phyloP scores from a whole-genome alignment of 2,888 invertebrate genomes.

The Drosophila silvestris region DNA sequence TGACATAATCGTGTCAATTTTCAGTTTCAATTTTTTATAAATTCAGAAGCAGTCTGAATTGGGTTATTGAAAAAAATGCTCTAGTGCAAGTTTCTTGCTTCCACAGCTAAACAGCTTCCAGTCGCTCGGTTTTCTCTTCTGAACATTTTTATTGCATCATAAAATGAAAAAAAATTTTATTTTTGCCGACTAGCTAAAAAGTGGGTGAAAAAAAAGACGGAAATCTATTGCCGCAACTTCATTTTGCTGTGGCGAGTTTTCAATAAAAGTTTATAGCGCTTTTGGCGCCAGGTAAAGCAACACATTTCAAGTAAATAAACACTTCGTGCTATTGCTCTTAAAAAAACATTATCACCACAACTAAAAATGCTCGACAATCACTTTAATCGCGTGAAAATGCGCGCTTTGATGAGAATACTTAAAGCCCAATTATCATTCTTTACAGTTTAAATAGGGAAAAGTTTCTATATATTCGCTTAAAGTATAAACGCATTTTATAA shows the following conservation, averaged over 20 bases:
- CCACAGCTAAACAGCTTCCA: neutral
- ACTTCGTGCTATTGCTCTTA: constrained; percentile 1
- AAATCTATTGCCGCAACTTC: constrained; percentile 31
- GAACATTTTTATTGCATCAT: constrained; percentile 53
- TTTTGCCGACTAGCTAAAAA: constrained; percentile 7
- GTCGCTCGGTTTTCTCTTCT: neutral
- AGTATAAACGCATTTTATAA: neutral
- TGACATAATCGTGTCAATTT: neutral
- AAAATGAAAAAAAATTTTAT: constrained; percentile 40
- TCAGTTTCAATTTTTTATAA: neutral
- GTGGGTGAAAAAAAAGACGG: neutral
- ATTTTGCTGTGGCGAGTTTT: constrained; percentile 40
- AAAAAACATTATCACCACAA: neutral
- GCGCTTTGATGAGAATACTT: neutral
- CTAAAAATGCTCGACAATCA: neutral
- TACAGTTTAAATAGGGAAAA: neutral
- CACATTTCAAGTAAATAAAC: constrained; percentile 32
- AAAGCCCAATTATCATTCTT: neutral
- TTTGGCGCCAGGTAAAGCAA: constrained; percentile 40
- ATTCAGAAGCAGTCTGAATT: neutral
- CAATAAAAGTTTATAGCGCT: constrained; percentile 48
- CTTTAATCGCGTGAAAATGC: neutral
- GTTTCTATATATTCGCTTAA: neutral
- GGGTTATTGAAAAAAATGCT: neutral
- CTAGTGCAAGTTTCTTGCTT: neutral